These are phyloP conservation scores for Macquaria ambigua DNA, from an alignment of 2,113 vertebrate genomes.

Conservation along the genomic window DNA sequence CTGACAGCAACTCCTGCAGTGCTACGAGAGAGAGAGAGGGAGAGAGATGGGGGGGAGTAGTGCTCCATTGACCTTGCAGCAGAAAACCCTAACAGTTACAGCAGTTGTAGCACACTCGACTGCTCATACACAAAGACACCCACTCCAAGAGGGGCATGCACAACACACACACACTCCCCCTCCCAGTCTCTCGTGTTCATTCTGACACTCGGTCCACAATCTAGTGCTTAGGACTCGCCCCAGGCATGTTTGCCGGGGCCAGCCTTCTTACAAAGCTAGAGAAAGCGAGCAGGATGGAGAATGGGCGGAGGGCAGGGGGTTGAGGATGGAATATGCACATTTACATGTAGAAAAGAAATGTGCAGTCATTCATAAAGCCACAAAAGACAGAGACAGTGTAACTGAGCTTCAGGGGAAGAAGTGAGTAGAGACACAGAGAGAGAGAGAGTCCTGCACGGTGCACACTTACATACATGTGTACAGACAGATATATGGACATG, in stretches of 20 bases:
- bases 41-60: neutral
- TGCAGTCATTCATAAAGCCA: constrained; percentile 44
- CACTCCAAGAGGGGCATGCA: neutral
- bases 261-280: constrained; percentile 30
- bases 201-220: constrained; percentile 31
- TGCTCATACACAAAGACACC: constrained; percentile 36
- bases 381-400: constrained; percentile 33
- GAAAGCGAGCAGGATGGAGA: constrained; percentile 45
- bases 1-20: constrained; percentile 63
- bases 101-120: constrained; percentile 20
- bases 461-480: neutral
- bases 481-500: neutral
- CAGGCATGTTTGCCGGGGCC: constrained; percentile 31
- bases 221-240: constrained; percentile 31
- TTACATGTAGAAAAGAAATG: constrained; percentile 18
- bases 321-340: constrained; percentile 9
- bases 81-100: constrained; percentile 52
- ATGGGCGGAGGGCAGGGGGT: neutral
- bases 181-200: constrained; percentile 22
- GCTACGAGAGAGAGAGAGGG: constrained; percentile 7
- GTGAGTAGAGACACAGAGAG: neutral
- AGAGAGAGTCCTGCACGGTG: neutral
- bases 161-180: constrained; percentile 4
- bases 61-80: constrained; percentile 72
- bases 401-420: constrained; percentile 14